These are phyloP conservation scores for Tiaroga cobitis DNA, from an alignment of 2,797 vertebrate genomes.

Conservation along the genomic window DNA sequence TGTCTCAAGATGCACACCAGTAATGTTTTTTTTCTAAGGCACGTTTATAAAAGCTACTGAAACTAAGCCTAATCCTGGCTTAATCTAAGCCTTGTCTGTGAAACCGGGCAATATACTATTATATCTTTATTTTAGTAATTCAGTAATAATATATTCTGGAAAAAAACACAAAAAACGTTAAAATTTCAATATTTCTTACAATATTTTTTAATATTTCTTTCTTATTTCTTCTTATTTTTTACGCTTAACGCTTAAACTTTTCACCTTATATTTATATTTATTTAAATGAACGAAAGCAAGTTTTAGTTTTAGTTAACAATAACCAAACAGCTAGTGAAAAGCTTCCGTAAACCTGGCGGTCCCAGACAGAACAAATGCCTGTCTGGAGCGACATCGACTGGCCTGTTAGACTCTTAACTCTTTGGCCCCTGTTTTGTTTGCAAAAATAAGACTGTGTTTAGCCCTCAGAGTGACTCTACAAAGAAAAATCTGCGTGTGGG, in stretches of 20 bases:
- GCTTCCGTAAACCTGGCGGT: neutral
- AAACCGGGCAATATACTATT: no score
- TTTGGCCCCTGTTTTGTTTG: slow-evolving; percentile 72
- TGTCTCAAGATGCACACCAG: no score
- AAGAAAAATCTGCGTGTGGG: neutral
- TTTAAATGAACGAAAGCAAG: neutral
- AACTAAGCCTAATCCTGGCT: no score
- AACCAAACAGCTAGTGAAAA: neutral
- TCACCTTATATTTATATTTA: neutral
- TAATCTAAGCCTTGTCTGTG: no score
- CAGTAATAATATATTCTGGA: no score
- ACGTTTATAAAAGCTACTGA: no score
- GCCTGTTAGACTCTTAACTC: slow-evolving; percentile 65
- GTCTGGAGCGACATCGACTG: slow-evolving; percentile 62
- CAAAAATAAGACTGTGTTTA: slow-evolving; percentile 21
- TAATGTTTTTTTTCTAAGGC: no score
- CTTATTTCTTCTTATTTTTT: no score
- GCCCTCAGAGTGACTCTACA: neutral
- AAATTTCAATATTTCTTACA: neutral
- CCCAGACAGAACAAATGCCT: slow-evolving; percentile 55
- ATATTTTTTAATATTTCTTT: no score
- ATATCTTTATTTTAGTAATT: neutral
- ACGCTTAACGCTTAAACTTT: no score
- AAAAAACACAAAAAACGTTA: neutral
- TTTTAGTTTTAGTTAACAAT: neutral